phyloP scores from a whole-genome alignment of 2,797 vertebrate genomes.

The Gymnothorax javanicus region DNA sequence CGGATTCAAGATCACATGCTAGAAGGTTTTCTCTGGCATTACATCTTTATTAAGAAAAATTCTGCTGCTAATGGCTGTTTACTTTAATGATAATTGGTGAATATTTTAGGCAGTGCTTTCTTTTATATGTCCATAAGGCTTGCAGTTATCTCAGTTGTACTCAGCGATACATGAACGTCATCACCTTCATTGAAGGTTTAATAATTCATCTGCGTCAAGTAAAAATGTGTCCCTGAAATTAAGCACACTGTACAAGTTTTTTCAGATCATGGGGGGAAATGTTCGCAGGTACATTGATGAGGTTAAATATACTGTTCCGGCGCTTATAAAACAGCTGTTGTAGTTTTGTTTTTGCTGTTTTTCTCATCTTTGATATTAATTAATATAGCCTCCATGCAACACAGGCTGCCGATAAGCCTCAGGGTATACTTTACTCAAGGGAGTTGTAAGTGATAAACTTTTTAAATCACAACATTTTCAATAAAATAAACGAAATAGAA shows the following conservation, averaged over 20 bases:
- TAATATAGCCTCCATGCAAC: background rate
- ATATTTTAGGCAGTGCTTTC: background rate
- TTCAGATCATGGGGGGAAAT: background rate
- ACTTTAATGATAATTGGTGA: background rate
- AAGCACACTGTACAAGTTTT: background rate
- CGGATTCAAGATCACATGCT: background rate
- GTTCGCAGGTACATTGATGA: background rate
- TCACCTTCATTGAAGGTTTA: background rate
- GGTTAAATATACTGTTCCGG: background rate
- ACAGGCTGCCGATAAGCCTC: background rate
- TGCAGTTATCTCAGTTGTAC: background rate
- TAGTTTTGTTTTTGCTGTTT: background rate
- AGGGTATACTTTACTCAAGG: background rate
- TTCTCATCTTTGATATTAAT: background rate
- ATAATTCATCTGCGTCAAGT: background rate
- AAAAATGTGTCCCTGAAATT: background rate
- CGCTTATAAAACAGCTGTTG: background rate
- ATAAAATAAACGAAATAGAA: background rate
- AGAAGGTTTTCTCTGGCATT: background rate
- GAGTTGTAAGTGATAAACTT: background rate
- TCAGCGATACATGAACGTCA: background rate
- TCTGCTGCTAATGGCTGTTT: background rate
- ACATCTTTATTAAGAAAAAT: conserved; percentile 6
- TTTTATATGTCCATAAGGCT: background rate
- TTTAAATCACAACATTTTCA: background rate